Base-by-base conservation (phyloP, 2,113 vertebrate genomes). In the Leucopternis melanops region DNA sequence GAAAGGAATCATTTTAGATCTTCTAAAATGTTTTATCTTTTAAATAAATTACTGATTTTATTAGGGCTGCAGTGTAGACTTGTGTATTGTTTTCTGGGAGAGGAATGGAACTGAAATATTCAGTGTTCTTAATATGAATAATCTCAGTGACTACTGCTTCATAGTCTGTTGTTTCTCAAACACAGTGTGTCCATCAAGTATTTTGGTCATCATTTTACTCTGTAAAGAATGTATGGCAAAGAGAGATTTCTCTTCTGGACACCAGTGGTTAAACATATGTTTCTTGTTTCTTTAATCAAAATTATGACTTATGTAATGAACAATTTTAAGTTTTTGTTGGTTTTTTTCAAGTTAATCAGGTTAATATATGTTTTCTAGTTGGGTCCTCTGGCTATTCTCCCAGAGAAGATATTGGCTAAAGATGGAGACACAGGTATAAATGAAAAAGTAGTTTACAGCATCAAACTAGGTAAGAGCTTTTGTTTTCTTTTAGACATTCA, bases 381-480 rank as follows among this genome's bases (percentile, higher is more conserved):
- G 5, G 98, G 98, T 26, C 16, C 4, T 44, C 83, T 98, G 40
- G 1, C 55, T 50, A 54, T 98, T 73, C 62, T 77, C 31, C 98
- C 98, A 55, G 98, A 98, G 42, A 45, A 93, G 5, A 98, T 99
- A 73, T 70, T 97, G 57, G 98, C 98, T 88, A 97, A 96, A 95
- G 98, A 99, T 81, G 98, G 98, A 72, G 98, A 99, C 88, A 96
- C 2, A 4, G 98, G 98, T 49, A 98, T 99, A 93, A 98, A 98
- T 71, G 59, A 97, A 93, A 57, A 95, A 90, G 21, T 98, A 11
- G 19, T 88, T 54, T 99, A 98, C 97, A 98, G 90, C 90, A 98
- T 98, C 80, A 94, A 91, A 57, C 40, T 29, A 70, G 97, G 97
- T 97, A 93, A 97, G 97, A 77, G 25, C 45, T 38, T 92, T 77